A percentile compares a stretch with the other conserved stretches of the same genome.
These are phyloP conservation scores for Diadema setosum DNA, from an alignment of 35 echinoderm and acorn worm genomes.

Conservation along the genomic window DNA sequence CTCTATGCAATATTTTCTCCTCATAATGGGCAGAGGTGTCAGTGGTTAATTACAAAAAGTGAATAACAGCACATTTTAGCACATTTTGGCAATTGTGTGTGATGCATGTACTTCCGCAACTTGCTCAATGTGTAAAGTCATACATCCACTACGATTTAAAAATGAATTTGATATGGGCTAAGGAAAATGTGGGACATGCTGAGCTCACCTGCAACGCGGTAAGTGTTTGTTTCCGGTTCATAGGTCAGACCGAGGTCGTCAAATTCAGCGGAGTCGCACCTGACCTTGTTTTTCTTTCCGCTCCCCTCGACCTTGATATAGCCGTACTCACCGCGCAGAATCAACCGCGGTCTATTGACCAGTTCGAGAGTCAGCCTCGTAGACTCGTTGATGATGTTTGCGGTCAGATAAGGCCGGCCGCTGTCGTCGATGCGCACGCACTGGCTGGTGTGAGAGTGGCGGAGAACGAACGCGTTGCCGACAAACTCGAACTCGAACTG, in stretches of 20 bases:
- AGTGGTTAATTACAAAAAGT: too few relatives aligned
- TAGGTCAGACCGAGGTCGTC: constrained; percentile 11
- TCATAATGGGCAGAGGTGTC: too few relatives aligned
- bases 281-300: background rate
- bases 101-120: too few relatives aligned
- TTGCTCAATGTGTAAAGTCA: too few relatives aligned
- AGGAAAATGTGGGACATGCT: too few relatives aligned
- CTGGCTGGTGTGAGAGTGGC: background rate
- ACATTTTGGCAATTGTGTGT: too few relatives aligned
- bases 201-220: background rate
- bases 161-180: too few relatives aligned
- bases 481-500: background rate
- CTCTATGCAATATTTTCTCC: too few relatives aligned
- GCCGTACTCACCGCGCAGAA: background rate
- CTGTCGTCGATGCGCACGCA: background rate
- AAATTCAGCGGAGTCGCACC: background rate
- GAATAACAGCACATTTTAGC: too few relatives aligned
- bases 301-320: background rate
- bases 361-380: background rate
- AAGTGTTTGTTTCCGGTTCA: background rate
- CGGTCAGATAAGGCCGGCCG: background rate
- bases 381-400: background rate
- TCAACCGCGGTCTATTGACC: background rate
- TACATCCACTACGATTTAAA: too few relatives aligned
- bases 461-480: background rate